Evolutionary conservation across 2,888 invertebrate genomes (phyloP).

Genomic region (Lagria hirta): DNA sequence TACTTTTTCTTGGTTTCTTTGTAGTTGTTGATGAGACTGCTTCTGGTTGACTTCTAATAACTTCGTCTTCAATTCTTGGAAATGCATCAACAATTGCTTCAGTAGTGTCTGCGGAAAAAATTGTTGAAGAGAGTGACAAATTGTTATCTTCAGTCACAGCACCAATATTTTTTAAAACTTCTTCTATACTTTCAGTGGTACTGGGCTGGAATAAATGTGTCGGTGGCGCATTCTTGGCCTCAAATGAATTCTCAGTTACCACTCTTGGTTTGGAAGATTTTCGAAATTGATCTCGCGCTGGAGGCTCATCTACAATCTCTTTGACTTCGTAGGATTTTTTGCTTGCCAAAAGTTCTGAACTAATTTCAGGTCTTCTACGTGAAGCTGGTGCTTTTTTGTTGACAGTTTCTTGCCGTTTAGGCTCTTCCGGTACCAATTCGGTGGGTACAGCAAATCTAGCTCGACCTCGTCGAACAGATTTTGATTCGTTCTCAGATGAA

Average conservation of each 20-base stretch:
- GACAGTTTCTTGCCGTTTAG: constrained; percentile 23
- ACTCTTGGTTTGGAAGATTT: constrained; percentile 43
- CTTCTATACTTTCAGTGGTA: constrained; percentile 21
- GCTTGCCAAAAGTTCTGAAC: constrained; percentile 13
- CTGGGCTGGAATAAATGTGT: constrained; percentile 20
- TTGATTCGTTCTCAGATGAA: constrained; percentile 34
- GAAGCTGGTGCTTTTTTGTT: constrained; percentile 11
- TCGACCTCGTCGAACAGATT: constrained; percentile 30
- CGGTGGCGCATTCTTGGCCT: constrained; percentile 39
- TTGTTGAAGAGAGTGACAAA: constrained; percentile 7
- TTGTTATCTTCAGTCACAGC: constrained; percentile 9
- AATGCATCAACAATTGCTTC: constrained; percentile 26
- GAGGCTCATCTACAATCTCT: constrained; percentile 49
- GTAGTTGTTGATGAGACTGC: constrained; percentile 11
- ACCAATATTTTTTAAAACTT: constrained; percentile 26
- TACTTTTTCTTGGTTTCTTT: constrained; percentile 20
- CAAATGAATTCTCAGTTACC: constrained; percentile 46
- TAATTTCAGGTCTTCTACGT: constrained; percentile 14
- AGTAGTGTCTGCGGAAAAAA: background rate
- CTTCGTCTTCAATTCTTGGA: constrained; percentile 24
- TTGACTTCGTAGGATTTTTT: constrained; percentile 47
- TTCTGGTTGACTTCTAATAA: constrained; percentile 16
- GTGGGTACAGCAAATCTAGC: constrained; percentile 30
- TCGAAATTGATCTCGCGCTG: constrained; percentile 40
- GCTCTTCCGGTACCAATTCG: constrained; percentile 40